A percentile compares a stretch with the other conserved stretches of the same genome.
phyloP scores from a whole-genome alignment of 2,797 vertebrate genomes.

The Lacerta viridis region DNA sequence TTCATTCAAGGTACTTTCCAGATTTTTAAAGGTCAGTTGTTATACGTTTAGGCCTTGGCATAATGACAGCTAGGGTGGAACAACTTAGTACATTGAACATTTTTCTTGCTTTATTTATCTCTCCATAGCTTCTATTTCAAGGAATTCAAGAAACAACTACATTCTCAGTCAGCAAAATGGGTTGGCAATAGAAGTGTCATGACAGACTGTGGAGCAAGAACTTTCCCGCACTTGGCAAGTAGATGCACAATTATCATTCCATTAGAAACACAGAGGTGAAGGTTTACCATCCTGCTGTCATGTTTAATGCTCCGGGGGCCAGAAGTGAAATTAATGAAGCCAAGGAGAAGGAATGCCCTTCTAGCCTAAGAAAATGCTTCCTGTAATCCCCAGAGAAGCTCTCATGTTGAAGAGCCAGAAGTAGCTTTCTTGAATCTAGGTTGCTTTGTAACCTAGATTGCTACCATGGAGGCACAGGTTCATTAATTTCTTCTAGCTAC shows the following conservation, averaged over 20 bases:
- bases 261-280: neutral
- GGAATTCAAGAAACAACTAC: conserved; percentile 2
- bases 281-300: neutral
- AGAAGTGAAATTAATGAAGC: conserved; percentile 30
- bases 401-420: neutral
- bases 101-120: conserved; percentile 7
- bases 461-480: no score
- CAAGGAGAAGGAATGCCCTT: conserved; percentile 35
- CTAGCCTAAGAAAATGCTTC: conserved; percentile 6
- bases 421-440: neutral
- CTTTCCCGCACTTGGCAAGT: conserved; percentile 13
- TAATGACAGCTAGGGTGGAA: conserved; percentile 30
- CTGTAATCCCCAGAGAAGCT: conserved; percentile 7
- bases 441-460: neutral
- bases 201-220: neutral
- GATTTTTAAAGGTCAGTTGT: conserved; percentile 15
- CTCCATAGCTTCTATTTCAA: conserved; percentile 35
- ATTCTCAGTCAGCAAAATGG: conserved; percentile 22
- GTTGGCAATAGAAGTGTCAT: neutral
- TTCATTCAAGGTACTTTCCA: conserved; percentile 22
- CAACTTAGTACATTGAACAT: neutral
- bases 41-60: conserved; percentile 22
- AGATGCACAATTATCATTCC: neutral
- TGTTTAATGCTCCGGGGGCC: neutral
- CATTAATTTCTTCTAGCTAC: neutral